Percentiles rank a stretch among this genome's conserved stretches.
These are phyloP conservation scores for Philonicus albiceps DNA, from an alignment of 2,888 invertebrate species.

Conservation along the genomic window DNA sequence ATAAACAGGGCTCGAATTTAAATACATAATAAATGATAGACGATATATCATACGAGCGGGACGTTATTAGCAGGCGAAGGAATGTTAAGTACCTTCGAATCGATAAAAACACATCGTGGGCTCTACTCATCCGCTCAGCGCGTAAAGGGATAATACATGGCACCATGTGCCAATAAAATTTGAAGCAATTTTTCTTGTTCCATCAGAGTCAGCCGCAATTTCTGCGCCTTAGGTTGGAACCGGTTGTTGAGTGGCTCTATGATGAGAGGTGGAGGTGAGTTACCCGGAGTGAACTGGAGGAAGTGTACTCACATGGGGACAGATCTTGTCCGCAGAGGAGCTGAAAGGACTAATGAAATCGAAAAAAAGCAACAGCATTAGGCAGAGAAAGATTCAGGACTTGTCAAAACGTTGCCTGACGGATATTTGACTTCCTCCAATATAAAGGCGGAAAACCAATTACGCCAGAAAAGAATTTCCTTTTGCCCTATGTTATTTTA, in stretches of 20 bases:
- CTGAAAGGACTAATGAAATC: background rate
- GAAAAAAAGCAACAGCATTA: background rate
- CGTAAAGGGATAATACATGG: slow-evolving; percentile 11
- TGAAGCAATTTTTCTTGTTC: slow-evolving; percentile 38
- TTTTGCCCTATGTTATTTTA: slow-evolving; percentile 12
- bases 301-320: background rate
- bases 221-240: background rate
- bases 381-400: slow-evolving; percentile 6
- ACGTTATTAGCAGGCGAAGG: slow-evolving; percentile 5
- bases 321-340: background rate
- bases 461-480: slow-evolving; percentile 24
- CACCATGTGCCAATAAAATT: slow-evolving; percentile 44
- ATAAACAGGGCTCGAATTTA: slow-evolving; percentile 41
- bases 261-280: background rate
- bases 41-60: slow-evolving; percentile 39
- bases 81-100: slow-evolving; percentile 32
- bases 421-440: slow-evolving; percentile 45
- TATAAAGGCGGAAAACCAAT: slow-evolving; percentile 34
- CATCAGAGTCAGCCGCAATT: background rate
- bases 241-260: background rate
- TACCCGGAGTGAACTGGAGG: background rate
- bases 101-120: background rate
- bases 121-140: background rate
- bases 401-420: slow-evolving; percentile 41
- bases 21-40: slow-evolving; percentile 44